Evolutionary conservation across 2,888 invertebrate species (phyloP), one percentile per base, ranked within the genome.

Genomic region (Campoplex nolae): DNA sequence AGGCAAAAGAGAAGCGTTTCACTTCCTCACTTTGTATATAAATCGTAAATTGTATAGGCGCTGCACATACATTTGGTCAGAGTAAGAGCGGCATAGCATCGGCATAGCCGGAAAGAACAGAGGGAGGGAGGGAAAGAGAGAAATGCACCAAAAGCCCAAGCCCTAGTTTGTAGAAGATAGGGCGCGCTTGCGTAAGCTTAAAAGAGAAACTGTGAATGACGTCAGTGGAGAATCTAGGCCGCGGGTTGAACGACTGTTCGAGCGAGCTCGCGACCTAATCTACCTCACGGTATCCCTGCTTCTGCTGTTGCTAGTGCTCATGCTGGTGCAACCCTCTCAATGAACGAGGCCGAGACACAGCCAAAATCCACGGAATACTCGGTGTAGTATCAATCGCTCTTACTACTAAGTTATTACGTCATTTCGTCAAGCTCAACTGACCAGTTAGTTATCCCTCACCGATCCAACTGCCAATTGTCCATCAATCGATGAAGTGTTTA

Each of bases 201-300:
- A 70, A 70, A 58, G 87, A 86, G 86, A 86, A 85, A 78, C 87
- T 85, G 89, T 85, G 91, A 90, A 91, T 93, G 93, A 93, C 93
- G 93, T 93, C 93, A 93, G 92, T 85, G 88, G 89, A 88, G 90
- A 92, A 94, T 92, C 92, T 93, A 93, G 93, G 93, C 91, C 93
- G 93, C 91, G 93, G 92, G 93, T 94, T 94, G 93, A 94, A 94
- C 93, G 93, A 94, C 93, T 93, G 92, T 91, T 92, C 90, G 90
- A 92, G 93, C 92, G 89, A 90, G 90, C 91, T 91, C 90, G 88
- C 90, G 89, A 91, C 90, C 90, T 90, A 92, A 93, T 92, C 92
- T 92, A 90, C 92, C 92, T 88, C 92, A 90, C 89, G 80, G 78
- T 86, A 76, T 84, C 77, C 51, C 48, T 71, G 78, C 54, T 82